A percentile compares a stretch with the other conserved stretches of the same genome.
phyloP scores from a whole-genome alignment of 2,888 invertebrate genomes.

The Gymnosoma rotundatum region DNA sequence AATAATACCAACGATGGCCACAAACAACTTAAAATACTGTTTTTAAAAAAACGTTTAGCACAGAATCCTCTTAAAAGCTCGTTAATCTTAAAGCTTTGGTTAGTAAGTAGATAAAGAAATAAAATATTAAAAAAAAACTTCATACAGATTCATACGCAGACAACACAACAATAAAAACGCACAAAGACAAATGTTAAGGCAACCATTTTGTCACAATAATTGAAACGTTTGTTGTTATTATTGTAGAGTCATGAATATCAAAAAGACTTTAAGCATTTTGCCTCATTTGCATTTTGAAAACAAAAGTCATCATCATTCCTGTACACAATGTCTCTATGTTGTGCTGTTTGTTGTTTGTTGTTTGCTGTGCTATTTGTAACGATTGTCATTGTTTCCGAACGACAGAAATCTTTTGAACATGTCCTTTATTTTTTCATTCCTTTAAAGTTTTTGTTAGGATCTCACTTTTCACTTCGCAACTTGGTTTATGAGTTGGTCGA shows the following conservation, averaged over 20 bases:
- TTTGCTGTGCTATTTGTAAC: conserved; percentile 43
- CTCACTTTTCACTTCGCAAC: conserved; percentile 13
- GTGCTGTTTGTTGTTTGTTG: too few relatives aligned
- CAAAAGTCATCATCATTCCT: conserved; percentile 64
- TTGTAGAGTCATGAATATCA: conserved; percentile 63
- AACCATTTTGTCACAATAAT: conserved; percentile 47
- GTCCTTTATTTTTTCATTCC: conserved; percentile 34
- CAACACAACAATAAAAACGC: neutral
- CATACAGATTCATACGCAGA: conserved; percentile 9
- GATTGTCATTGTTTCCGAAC: conserved; percentile 38
- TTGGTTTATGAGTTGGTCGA: conserved; percentile 9
- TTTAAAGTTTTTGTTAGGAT: conserved; percentile 16
- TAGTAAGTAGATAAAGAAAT: conserved; percentile 58
- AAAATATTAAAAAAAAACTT: conserved; percentile 28
- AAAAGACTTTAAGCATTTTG: conserved; percentile 61
- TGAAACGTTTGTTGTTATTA: conserved; percentile 25
- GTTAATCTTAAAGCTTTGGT: conserved; percentile 69
- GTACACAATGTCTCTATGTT: conserved; percentile 12
- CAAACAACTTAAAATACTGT: neutral
- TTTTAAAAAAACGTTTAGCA: conserved; percentile 14
- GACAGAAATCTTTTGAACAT: conserved; percentile 45
- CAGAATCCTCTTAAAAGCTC: conserved; percentile 66
- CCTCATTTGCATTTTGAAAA: conserved; percentile 69
- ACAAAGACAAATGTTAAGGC: neutral
- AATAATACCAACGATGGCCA: conserved; percentile 18